Percentiles rank a stretch among this genome's conserved stretches.
phyloP scores from a whole-genome alignment of 2,888 invertebrate genomes.

The Scaptomyza flava region DNA sequence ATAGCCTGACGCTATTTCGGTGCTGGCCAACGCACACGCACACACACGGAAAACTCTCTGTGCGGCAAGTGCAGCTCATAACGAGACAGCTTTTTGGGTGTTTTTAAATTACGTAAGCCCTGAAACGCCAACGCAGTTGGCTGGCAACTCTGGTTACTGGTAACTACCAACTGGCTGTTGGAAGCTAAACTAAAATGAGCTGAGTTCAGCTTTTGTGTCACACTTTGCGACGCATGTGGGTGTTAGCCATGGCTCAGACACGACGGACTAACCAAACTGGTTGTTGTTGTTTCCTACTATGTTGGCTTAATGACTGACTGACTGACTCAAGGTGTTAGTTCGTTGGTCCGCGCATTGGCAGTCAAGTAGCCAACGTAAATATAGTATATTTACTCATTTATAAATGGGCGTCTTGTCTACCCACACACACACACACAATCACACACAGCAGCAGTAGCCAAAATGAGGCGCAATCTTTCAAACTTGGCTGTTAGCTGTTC shows the following conservation, averaged over 20 bases:
- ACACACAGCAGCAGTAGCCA: constrained; percentile 1
- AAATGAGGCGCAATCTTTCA: constrained; percentile 44
- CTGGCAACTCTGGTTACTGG: constrained; percentile 12
- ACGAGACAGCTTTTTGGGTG: constrained; percentile 33
- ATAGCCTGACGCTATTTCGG: constrained; percentile 47
- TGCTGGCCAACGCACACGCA: constrained; percentile 17
- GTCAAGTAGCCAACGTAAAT: constrained; percentile 23
- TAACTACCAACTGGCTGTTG: background rate
- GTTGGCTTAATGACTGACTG: constrained; percentile 13
- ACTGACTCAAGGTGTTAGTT: constrained; percentile 40
- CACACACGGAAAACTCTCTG: constrained; percentile 4
- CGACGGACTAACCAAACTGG: constrained; percentile 41
- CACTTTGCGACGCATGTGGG: constrained; percentile 41
- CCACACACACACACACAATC: constrained; percentile 30
- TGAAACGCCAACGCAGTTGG: constrained; percentile 36
- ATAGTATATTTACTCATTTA: background rate
- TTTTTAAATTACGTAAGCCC: constrained; percentile 51
- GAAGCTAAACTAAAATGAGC: constrained; percentile 1
- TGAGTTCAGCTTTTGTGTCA: constrained; percentile 40
- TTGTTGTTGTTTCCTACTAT: constrained; percentile 13
- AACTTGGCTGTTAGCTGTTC: constrained; percentile 10
- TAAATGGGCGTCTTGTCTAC: constrained; percentile 39
- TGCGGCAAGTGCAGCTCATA: constrained; percentile 55
- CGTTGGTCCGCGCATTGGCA: constrained; percentile 8
- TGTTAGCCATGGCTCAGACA: constrained; percentile 49